Evolutionary conservation across 2,888 invertebrate species (phyloP), one percentile per base, ranked within the genome.

Genomic region (Schizotus pectinicornis): DNA sequence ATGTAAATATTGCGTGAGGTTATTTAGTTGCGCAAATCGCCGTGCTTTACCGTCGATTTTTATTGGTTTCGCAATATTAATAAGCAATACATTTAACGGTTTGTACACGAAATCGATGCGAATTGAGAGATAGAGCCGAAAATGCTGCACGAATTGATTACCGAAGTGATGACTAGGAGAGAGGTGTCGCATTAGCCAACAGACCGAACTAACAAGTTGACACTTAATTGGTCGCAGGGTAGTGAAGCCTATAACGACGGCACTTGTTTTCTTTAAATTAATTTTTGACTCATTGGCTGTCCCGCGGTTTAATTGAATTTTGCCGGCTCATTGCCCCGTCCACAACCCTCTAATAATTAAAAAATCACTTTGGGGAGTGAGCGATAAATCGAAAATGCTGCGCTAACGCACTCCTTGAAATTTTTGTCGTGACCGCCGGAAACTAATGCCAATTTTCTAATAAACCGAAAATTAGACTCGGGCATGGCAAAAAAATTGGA

Each of bases 1-100:
- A 56, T 56, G 56, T 56, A 56, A 56, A 56, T 56, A 56, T 56
- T 51, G 56, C 56, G 56, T 56, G 51, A 50, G 51, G 50, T 46
- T 50, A 56, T 56, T 46, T 46, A 56, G 41, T 51, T 50, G 46
- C 37, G 13, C 33, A 45, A 56, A 22, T 22, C 22, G 22, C 3
- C 22, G 22, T 22, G 22, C 22, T 22, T 22, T 22, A 22, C 22
- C 22, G 22, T 22, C 22, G 22, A 22, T 22, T 22, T 22, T 22
- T 22, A 22, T 22, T 22, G 22, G 22, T 22, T 22, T 22, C 22
- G 22, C 22, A 22, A 22, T 22, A 22, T 22, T 22, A 22, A 22
- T 22, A 22, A 22, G 22, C 22, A 2, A 22, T 22, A 22, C 22
- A 22, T 22, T 22, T 22, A 22, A 22, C 22, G 22, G 22, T 22